Evolutionary conservation across 2,113 vertebrate genomes (phyloP).

Genomic region (Nothocercus nigrocapillus): DNA sequence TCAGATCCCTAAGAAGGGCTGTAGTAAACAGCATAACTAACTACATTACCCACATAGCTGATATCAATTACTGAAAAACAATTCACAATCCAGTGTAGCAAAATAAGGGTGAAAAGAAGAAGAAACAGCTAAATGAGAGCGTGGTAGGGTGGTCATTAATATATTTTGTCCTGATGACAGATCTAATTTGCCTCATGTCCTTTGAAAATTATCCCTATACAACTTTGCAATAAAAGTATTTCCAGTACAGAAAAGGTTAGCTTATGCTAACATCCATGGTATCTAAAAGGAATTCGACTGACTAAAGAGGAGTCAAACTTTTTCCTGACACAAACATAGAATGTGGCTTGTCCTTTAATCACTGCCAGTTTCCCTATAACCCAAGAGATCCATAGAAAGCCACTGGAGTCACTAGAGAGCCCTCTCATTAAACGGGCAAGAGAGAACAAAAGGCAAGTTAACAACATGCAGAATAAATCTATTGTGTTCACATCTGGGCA

Average conservation of each 20-base stretch:
- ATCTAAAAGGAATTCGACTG: background rate
- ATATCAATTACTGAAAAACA: background rate
- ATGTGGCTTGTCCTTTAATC: background rate
- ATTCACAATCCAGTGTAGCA: background rate
- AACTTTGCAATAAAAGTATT: background rate
- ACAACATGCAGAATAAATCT: slow-evolving; percentile 43
- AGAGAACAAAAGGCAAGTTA: slow-evolving; percentile 64
- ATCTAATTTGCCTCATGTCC: background rate
- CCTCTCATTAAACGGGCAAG: slow-evolving; percentile 41
- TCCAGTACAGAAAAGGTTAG: background rate
- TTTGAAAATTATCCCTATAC: background rate
- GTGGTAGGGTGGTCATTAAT: background rate
- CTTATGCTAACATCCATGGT: background rate
- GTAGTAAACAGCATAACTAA: background rate
- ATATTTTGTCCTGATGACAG: background rate
- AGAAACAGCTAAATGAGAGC: background rate
- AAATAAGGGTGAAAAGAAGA: background rate
- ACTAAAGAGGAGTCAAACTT: background rate
- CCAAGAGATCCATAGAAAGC: slow-evolving; percentile 46
- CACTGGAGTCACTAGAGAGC: slow-evolving; percentile 67
- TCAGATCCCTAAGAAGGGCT: background rate
- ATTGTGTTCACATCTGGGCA: slow-evolving; percentile 53
- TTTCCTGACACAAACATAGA: background rate
- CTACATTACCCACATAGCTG: background rate
- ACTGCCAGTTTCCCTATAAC: background rate